Evolutionary conservation across 1,140 invertebrate genomes (phyloP).

Genomic region (Drosophila funebris): DNA sequence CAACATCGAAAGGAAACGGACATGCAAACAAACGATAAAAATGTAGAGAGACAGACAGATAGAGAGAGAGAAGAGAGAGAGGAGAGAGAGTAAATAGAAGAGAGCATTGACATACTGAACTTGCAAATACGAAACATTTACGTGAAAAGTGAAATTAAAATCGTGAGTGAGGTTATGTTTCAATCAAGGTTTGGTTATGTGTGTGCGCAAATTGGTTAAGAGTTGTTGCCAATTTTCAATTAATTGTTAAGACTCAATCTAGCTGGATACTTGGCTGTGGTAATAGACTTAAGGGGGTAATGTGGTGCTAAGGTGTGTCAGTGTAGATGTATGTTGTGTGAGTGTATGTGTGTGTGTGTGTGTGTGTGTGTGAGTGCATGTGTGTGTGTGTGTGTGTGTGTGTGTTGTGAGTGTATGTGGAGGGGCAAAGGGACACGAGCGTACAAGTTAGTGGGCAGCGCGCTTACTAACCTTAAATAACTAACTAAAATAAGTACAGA

Average conservation of each 20-base stretch:
- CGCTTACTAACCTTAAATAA: constrained; percentile 64
- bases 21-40: constrained; percentile 26
- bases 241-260: constrained; percentile 33
- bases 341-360: too few species aligned
- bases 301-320: constrained; percentile 35
- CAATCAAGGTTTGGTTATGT: constrained; percentile 34
- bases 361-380: constrained; percentile 12
- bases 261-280: constrained; percentile 6
- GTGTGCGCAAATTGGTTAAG: constrained; percentile 21
- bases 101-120: constrained; percentile 23
- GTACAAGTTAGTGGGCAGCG: constrained; percentile 60
- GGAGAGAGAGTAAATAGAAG: constrained; percentile 7
- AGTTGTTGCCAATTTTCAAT: constrained; percentile 49
- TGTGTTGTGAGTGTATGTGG: constrained; percentile 17
- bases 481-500: constrained; percentile 44
- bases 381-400: constrained; percentile 18
- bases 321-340: constrained; percentile 8
- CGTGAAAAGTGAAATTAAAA: constrained; percentile 22
- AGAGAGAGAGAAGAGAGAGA: constrained; percentile 8
- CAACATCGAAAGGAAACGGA: constrained; percentile 35
- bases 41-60: not conserved
- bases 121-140: constrained; percentile 50
- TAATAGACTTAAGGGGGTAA: constrained; percentile 1
- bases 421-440: constrained; percentile 37
- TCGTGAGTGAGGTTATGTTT: constrained; percentile 25